Evolutionary conservation across 2,888 invertebrate genomes (phyloP).

Genomic region (Tipula vernalis): DNA sequence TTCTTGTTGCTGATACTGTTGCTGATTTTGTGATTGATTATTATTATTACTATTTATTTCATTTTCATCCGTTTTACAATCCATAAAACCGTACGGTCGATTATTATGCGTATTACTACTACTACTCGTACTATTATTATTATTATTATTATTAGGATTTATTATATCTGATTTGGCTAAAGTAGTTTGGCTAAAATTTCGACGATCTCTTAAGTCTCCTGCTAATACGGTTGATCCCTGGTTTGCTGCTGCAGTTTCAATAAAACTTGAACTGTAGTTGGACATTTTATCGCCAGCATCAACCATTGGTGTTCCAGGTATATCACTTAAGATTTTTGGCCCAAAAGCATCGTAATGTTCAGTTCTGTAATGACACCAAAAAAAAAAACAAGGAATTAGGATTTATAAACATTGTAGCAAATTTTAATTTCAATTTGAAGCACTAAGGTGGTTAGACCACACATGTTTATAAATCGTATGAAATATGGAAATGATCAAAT

Average conservation of each 20-base stretch:
- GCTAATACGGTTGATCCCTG: background rate
- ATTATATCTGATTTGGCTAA: slow-evolving; percentile 20
- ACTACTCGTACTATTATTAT: background rate
- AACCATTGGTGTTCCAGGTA: slow-evolving; percentile 35
- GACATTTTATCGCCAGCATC: background rate
- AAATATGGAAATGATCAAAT: too few species aligned
- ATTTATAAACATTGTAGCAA: background rate
- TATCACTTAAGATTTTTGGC: slow-evolving; percentile 35
- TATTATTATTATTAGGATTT: background rate
- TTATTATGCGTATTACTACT: background rate
- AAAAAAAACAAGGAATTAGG: background rate
- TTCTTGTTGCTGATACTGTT: background rate
- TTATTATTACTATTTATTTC: slow-evolving; percentile 16
- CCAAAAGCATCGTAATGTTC: slow-evolving; percentile 38
- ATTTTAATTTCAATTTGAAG: too few species aligned
- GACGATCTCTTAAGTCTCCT: background rate
- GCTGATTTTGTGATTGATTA: background rate
- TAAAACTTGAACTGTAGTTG: background rate
- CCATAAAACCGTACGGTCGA: background rate
- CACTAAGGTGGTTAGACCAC: too few species aligned
- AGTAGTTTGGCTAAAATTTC: slow-evolving; percentile 23
- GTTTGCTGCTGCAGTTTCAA: background rate
- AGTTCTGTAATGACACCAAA: background rate
- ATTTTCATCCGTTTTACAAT: slow-evolving; percentile 18
- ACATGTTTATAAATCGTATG: too few species aligned